phyloP scores from a whole-genome alignment of 2,888 invertebrate species.

The Aphodius granarius region DNA sequence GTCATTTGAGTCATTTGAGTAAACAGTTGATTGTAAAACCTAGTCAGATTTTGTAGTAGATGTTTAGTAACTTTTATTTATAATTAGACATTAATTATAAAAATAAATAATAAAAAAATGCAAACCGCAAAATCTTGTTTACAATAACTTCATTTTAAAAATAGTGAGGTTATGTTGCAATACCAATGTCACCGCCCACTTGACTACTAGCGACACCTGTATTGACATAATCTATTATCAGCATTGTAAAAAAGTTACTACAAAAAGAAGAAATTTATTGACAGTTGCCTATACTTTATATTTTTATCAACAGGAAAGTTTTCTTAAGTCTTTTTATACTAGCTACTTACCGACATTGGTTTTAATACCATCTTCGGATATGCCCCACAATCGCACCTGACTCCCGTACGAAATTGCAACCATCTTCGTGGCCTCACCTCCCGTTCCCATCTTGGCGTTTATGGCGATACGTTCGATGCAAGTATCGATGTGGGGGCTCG shows the following conservation, averaged over 20 bases:
- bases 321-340: background rate
- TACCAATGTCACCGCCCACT: no score
- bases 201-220: no score
- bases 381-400: constrained; percentile 77
- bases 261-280: background rate
- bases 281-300: background rate
- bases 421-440: constrained; percentile 71
- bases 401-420: constrained; percentile 79
- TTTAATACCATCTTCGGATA: constrained; percentile 74
- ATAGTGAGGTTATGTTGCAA: no score
- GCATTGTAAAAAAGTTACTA: background rate
- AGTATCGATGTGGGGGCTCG: constrained; percentile 87
- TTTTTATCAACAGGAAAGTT: background rate
- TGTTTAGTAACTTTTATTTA: no score
- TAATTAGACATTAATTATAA: no score
- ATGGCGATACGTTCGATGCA: constrained; percentile 91
- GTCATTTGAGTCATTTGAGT: no score
- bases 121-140: no score
- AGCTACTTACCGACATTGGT: constrained; percentile 66
- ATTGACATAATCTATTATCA: no score
- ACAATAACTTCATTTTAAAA: no score
- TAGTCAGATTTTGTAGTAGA: no score
- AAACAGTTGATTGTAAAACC: no score
- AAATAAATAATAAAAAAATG: no score
- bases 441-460: constrained; percentile 67